These are phyloP conservation scores for Drosophila kuntzei DNA, from an alignment of 2,888 invertebrate genomes.

Conservation along the genomic window DNA sequence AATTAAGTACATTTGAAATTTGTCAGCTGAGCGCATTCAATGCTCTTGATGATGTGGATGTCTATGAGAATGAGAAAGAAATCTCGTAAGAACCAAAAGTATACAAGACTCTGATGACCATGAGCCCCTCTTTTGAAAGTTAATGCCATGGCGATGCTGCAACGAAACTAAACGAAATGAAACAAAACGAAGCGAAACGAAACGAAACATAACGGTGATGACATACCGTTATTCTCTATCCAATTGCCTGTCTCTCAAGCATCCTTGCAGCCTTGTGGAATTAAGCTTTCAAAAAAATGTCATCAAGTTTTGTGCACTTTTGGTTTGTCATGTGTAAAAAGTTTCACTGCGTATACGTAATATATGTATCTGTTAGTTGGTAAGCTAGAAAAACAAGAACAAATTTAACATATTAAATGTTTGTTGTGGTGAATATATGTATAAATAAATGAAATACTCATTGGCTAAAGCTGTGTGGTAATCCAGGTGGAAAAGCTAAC, in stretches of 20 bases:
- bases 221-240: slow-evolving; percentile 32
- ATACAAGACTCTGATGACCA: slow-evolving; percentile 74
- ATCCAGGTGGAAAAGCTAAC: slow-evolving; percentile 16
- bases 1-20: slow-evolving; percentile 7
- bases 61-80: slow-evolving; percentile 13
- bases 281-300: slow-evolving; percentile 73
- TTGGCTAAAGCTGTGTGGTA: slow-evolving; percentile 27
- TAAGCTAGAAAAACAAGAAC: slow-evolving; percentile 10
- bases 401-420: slow-evolving; percentile 25
- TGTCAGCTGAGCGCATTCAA: slow-evolving; percentile 43
- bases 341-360: slow-evolving; percentile 69
- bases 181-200: neutral
- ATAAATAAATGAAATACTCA: slow-evolving; percentile 52
- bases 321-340: slow-evolving; percentile 65
- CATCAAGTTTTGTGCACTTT: slow-evolving; percentile 71
- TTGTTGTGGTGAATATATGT: slow-evolving; percentile 23
- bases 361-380: slow-evolving; percentile 47
- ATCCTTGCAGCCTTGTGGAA: slow-evolving; percentile 44
- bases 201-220: slow-evolving; percentile 16
- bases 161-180: slow-evolving; percentile 5
- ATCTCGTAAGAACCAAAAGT: slow-evolving; percentile 65
- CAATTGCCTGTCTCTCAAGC: slow-evolving; percentile 28
- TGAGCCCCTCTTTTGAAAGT: slow-evolving; percentile 83
- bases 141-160: slow-evolving; percentile 54
- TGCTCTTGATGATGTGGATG: slow-evolving; percentile 34